Conservation (phyloP, 2,113 vertebrate species). For the Aix galericulata region DNA sequence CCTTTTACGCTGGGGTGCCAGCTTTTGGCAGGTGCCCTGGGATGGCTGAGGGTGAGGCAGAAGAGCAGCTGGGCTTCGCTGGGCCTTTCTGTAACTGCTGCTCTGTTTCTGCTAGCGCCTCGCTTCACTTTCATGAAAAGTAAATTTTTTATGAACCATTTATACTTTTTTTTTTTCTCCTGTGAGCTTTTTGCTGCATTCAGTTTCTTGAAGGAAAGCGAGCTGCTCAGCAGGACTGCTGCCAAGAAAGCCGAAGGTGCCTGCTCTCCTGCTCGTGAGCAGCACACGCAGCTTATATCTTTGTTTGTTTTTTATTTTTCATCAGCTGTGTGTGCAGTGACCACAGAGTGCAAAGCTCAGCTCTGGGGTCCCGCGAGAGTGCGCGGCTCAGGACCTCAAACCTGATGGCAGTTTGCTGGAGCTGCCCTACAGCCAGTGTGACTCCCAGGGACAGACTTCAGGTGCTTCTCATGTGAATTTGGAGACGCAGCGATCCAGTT, state of each 20-base stretch:
- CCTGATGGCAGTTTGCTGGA: accelerated
- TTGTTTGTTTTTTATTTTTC: neutral
- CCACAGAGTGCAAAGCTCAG: neutral
- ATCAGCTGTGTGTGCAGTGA: accelerated
- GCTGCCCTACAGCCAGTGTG: accelerated
- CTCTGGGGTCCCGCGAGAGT: accelerated
- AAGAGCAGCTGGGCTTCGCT: accelerated
- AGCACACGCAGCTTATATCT: accelerated
- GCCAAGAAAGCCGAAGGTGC: neutral
- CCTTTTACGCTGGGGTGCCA: neutral
- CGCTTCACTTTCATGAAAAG: neutral
- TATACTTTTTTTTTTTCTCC: neutral
- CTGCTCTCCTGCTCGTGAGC: neutral
- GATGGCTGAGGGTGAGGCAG: accelerated
- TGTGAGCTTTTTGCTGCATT: neutral
- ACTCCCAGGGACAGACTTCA: accelerated
- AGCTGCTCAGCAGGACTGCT: neutral
- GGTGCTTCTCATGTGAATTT: accelerated
- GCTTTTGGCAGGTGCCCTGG: neutral
- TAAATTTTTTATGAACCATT: conserved; percentile 56
- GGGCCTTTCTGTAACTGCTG: accelerated
- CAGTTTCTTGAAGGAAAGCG: neutral
- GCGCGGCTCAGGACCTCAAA: accelerated
- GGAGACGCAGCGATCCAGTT: too few species aligned
- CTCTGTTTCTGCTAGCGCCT: neutral